Base-by-base conservation (phyloP, 1,140 invertebrate genomes). In the Drosophila ambigua region DNA sequence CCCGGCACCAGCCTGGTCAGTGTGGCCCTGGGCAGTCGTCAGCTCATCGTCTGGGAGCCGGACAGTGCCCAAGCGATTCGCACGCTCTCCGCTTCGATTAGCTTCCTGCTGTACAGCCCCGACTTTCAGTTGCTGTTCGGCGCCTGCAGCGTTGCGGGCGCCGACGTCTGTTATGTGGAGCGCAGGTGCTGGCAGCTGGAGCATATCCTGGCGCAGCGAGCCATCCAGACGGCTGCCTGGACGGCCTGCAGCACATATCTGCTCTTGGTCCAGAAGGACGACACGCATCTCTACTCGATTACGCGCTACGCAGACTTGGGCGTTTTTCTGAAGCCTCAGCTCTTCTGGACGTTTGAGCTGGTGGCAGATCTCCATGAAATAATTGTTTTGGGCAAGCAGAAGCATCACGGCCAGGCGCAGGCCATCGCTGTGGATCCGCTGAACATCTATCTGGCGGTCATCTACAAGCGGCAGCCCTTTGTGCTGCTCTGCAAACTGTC, bases 211-310 rank as follows among this genome's bases (percentile, higher is more conserved):
- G 0, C 11, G 8, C 2, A 31, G 2, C 15, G n/a, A 9, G 48
- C 16, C 1, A 43, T 80, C 31, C 78, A 63, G 15, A 24, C 78
- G 11, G 72, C 55, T 26, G 57, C 7, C 3, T 80, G 72, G 78
- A 77, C 78, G 5, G 6, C 20, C 2, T 28, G 31, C 23, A 31
- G 66, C 43, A 2, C 23, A 1, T 41, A 62, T 23, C 13, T 80
- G 23, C 20, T 80, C 4, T 72, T 62, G 4, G 60, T 31, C 0
- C 2, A 11, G n/a, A 35, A 63, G 16, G 31, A 41, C 20, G 39
- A 44, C 7, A 48, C 45, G n/a, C 9, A 23, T 1, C 16, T 79
- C 0, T 63, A 63, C 13, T 24, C 68, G 0, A 20, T 31, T 3
- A 61, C 23, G 13, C 11, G 6, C 2, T 5, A 50, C 13, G 24